Evolutionary conservation across 2,888 invertebrate genomes (phyloP), one percentile per base, ranked within the genome.

Genomic region (Gerris lacustris): DNA sequence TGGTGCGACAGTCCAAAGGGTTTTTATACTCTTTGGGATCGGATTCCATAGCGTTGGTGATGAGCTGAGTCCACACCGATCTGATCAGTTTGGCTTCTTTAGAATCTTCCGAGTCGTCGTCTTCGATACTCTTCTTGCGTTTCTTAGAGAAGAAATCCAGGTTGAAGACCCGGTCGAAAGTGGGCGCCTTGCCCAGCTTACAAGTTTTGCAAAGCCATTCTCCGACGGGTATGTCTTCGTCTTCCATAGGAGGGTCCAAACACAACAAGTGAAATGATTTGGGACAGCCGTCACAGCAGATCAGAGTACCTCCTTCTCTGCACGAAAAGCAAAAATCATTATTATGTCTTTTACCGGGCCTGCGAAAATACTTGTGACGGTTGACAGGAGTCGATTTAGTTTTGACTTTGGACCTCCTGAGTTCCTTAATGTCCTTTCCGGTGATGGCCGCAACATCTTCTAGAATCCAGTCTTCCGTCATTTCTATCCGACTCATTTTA

Each of bases 281-380:
- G 17, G 44, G 18, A 5, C 67, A 67, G 9, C 44, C 67, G 31
- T 67, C 67, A 5, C 67, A 67, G 17, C 67, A 67, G 6, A 67
- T 7, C 11, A 67, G 44, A 2, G 44, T 67, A 4, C 67, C 67
- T 15, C 67, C 67, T 43, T 67, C 67, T 15, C 17, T 9, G 17
- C 67, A 67, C 11, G 67, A 17, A 31, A 44, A 67, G 44, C 67
- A 67, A 44, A 44, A 67, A 44, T 67, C 45, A 43, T 67, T 67
- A 5, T 67, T 67, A 31, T 67, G 67, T 31, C 45, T 43, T 67
- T 67, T 67, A 43, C 67, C 67, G 2, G 67, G 67, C 9, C 45
- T 17, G 2, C 67, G 15, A 5, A 67, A 67, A 5, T 67, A 67
- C 67, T 67, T 67, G 44, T 67, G 67, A 7, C 67, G 7, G 11